Evolutionary conservation across 2,113 vertebrate species (phyloP).

Genomic region (Forbesichthys agassizii): DNA sequence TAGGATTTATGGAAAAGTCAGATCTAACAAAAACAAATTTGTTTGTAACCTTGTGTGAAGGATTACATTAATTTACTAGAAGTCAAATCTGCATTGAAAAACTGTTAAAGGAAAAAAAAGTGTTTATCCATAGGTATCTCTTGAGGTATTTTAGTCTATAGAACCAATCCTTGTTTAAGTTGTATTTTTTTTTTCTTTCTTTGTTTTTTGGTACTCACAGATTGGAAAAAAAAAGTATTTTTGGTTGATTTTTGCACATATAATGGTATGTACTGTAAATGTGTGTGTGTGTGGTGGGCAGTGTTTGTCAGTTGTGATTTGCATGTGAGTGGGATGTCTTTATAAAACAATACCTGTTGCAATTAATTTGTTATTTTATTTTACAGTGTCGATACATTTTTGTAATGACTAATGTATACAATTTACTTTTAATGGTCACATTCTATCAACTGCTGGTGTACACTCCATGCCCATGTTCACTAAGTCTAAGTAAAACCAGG

Average conservation of each 20-base stretch:
- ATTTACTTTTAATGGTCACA: too few species aligned
- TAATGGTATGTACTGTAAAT: constrained; percentile 63
- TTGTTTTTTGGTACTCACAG: constrained; percentile 49
- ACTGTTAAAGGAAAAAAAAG: constrained; percentile 1
- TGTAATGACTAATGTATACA: too few species aligned
- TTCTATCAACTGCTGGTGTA: too few species aligned
- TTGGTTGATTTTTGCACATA: constrained; percentile 50
- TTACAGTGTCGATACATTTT: too few species aligned
- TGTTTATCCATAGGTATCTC: constrained; percentile 15
- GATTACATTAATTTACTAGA: neutral
- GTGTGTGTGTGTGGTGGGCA: too few species aligned
- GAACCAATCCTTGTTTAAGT: constrained; percentile 8
- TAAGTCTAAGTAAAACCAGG: too few species aligned
- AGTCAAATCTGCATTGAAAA: constrained; percentile 14
- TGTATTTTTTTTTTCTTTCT: constrained; percentile 7
- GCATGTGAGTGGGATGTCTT: too few species aligned
- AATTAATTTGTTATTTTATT: too few species aligned
- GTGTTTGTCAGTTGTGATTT: too few species aligned
- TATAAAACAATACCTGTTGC: too few species aligned
- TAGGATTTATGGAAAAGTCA: neutral
- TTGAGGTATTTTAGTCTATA: constrained; percentile 10
- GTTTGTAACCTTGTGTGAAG: too few species aligned
- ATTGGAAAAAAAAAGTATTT: constrained; percentile 6
- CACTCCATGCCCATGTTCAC: too few species aligned
- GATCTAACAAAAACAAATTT: neutral